Conservation (phyloP, 2,797 vertebrate genomes). For the Peromyscus attwateri region DNA sequence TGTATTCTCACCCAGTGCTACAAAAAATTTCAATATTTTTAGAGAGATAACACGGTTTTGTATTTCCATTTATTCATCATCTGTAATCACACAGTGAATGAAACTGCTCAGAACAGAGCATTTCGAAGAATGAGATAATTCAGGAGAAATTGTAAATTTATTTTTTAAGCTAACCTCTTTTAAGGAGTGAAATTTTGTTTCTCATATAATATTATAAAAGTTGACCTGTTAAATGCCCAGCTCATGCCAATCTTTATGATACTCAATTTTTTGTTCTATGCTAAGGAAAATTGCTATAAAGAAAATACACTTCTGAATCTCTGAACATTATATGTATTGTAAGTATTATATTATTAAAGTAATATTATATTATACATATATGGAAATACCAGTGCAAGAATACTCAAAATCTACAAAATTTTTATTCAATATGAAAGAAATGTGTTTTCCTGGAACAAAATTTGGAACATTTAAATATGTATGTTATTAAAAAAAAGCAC, state of each 20-base stretch:
- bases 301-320: slow-evolving; percentile 50
- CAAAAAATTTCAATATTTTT: background rate
- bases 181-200: slow-evolving; percentile 44
- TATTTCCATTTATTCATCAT: slow-evolving; percentile 53
- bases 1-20: background rate
- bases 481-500: background rate
- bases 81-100: slow-evolving; percentile 47
- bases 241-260: slow-evolving; percentile 38
- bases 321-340: background rate
- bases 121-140: slow-evolving; percentile 65
- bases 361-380: background rate
- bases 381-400: slow-evolving; percentile 38
- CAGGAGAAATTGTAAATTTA: background rate
- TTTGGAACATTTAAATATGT: background rate
- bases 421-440: background rate
- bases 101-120: slow-evolving; percentile 16
- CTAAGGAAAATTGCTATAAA: slow-evolving; percentile 58
- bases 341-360: background rate
- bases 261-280: slow-evolving; percentile 7
- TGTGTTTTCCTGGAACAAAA: slow-evolving; percentile 22
- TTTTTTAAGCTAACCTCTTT: slow-evolving; percentile 64
- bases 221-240: slow-evolving; percentile 33
- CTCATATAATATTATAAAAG: slow-evolving; percentile 26
- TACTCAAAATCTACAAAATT: slow-evolving; percentile 23
- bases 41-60: slow-evolving; percentile 6